Conservation (phyloP, 2,888 invertebrate species). For the Pemphredon lugubris region DNA sequence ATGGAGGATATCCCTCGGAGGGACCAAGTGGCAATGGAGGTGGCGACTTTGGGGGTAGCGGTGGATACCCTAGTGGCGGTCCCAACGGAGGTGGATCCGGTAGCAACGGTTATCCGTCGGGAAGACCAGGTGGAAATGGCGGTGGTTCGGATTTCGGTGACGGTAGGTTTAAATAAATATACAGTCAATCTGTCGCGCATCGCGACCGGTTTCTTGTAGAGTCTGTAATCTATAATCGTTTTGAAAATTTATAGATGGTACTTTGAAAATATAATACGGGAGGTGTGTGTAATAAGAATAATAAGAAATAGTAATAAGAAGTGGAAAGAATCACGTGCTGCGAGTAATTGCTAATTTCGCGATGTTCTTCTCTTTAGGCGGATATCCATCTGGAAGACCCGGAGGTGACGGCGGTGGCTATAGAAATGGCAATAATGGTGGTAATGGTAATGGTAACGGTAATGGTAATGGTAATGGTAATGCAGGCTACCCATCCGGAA, state of each 20-base stretch:
- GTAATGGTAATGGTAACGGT: constrained; percentile 36
- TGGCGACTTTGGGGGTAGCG: constrained; percentile 52
- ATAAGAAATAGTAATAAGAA: too few relatives aligned
- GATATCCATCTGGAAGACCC: constrained; percentile 58
- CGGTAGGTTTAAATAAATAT: constrained; percentile 11
- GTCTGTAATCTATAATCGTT: too few relatives aligned
- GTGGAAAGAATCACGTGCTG: too few relatives aligned
- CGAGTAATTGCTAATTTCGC: too few relatives aligned
- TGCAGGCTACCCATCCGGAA: constrained; percentile 75
- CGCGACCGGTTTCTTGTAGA: too few relatives aligned
- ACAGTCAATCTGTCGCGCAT: too few relatives aligned
- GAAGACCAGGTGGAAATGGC: constrained; percentile 55
- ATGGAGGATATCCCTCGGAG: constrained; percentile 54
- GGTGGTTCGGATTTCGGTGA: constrained; percentile 47
- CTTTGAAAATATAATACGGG: too few relatives aligned
- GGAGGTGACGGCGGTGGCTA: too few relatives aligned
- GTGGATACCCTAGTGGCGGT: constrained; percentile 64
- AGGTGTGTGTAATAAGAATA: too few relatives aligned
- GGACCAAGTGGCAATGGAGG: constrained; percentile 54
- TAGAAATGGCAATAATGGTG: constrained; percentile 40
- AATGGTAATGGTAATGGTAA: constrained; percentile 54
- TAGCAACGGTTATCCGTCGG: constrained; percentile 62
- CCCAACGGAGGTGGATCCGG: constrained; percentile 55
- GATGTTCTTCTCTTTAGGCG: too few relatives aligned
- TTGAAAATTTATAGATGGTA: too few relatives aligned